These are phyloP conservation scores for Barnardius zonarius DNA, from an alignment of 2,113 vertebrate species.

Conservation along the genomic window DNA sequence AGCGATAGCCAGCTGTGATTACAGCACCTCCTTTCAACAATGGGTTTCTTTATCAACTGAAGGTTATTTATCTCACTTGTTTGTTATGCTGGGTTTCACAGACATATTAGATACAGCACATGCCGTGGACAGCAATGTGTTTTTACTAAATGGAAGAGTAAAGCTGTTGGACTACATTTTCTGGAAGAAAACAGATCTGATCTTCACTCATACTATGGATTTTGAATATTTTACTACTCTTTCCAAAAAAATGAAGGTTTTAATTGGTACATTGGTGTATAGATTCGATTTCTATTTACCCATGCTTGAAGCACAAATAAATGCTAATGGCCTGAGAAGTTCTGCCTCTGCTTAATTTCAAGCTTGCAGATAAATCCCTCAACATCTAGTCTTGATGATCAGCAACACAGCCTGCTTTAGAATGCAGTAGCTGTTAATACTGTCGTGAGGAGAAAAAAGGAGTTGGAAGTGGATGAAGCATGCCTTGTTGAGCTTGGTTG, in stretches of 20 bases:
- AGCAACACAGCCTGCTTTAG: not conserved
- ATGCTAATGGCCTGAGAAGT: not conserved
- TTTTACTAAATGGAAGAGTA: not conserved
- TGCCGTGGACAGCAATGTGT: not conserved
- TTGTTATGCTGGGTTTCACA: not conserved
- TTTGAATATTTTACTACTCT: not conserved
- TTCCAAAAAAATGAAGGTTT: not conserved
- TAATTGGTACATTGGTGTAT: accelerated
- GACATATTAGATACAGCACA: not conserved
- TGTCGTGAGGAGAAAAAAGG: not conserved
- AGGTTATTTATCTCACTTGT: not conserved
- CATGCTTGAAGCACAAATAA: not conserved
- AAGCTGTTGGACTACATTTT: not conserved
- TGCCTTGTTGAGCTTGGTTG: not conserved
- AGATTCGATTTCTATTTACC: not conserved
- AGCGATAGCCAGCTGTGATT: not conserved
- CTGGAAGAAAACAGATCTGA: not conserved
- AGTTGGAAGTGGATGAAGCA: not conserved
- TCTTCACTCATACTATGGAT: not conserved
- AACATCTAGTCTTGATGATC: not conserved
- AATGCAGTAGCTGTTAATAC: not conserved
- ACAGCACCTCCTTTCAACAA: not conserved
- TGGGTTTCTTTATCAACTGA: not conserved
- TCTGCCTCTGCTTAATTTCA: not conserved
- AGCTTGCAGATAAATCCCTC: not conserved